These are phyloP conservation scores for Gymnothorax reevesii DNA, from an alignment of 2,797 vertebrate genomes.

Conservation along the genomic window DNA sequence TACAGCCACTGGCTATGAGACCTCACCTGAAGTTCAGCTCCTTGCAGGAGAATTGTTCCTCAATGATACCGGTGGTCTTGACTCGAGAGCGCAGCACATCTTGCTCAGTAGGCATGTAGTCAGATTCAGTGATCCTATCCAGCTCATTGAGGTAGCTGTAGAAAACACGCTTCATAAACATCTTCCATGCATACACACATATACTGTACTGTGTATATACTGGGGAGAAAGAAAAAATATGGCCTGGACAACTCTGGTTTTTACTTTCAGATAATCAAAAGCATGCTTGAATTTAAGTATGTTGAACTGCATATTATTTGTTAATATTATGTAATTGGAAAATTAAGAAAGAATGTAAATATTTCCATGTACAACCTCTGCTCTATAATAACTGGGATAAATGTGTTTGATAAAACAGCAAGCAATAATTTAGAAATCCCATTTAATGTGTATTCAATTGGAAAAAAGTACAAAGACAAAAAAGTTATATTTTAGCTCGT, in stretches of 20 bases:
- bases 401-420: too few species aligned
- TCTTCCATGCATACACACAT: neutral
- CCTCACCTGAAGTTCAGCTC: slow-evolving; percentile 90
- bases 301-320: neutral
- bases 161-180: slow-evolving; percentile 6
- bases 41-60: slow-evolving; percentile 93
- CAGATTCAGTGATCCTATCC: slow-evolving; percentile 82
- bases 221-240: too few species aligned
- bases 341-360: neutral
- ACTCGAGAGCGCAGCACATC: slow-evolving; percentile 94
- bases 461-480: too few species aligned
- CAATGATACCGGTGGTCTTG: slow-evolving; percentile 96
- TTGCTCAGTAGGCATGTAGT: slow-evolving; percentile 89
- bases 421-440: too few species aligned
- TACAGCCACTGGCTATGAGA: neutral
- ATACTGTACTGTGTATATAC: neutral
- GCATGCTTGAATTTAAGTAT: neutral
- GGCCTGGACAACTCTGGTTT: too few species aligned
- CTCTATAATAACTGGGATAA: too few species aligned
- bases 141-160: slow-evolving; percentile 88
- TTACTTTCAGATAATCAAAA: neutral
- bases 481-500: too few species aligned
- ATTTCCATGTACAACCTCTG: too few species aligned
- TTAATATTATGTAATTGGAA: neutral
- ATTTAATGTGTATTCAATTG: too few species aligned